Percentiles rank a stretch among this genome's conserved stretches.
Conservation (phyloP, 1,140 invertebrate species). For the Ceratoteleas bidentatus region DNA sequence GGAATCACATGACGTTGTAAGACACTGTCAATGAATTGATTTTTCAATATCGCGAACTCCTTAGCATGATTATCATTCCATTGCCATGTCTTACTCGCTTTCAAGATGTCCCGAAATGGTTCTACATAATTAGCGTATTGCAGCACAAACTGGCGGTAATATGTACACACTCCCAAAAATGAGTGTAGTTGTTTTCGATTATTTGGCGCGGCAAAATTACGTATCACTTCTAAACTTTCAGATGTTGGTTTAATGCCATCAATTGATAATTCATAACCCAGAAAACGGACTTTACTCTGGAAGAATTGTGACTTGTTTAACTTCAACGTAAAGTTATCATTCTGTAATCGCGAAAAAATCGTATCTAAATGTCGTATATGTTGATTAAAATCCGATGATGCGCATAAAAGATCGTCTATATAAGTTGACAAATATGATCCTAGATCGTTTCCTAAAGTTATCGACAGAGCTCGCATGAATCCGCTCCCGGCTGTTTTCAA, state of each 20-base stretch:
- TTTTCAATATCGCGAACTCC: not conserved
- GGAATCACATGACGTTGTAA: not conserved
- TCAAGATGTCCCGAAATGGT: not conserved
- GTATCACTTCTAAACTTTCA: not conserved
- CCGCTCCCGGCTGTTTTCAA: not conserved
- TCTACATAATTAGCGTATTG: not conserved
- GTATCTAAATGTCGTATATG: not conserved
- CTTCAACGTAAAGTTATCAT: not conserved
- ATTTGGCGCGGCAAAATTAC: not conserved
- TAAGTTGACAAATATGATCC: too few species aligned
- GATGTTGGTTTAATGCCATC: not conserved
- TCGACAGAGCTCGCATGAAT: not conserved
- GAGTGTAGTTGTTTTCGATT: not conserved
- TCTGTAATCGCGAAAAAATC: not conserved
- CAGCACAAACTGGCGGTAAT: not conserved
- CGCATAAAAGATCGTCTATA: not conserved
- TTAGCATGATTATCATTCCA: not conserved
- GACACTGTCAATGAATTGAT: not conserved
- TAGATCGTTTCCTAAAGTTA: not conserved
- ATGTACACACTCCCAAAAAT: not conserved
- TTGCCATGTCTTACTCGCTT: not conserved
- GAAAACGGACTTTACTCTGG: not conserved
- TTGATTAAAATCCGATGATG: not conserved
- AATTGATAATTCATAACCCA: not conserved
- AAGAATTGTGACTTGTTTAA: not conserved